Base-by-base conservation (phyloP, 1,140 invertebrate genomes). In the Bombus sibiricus region DNA sequence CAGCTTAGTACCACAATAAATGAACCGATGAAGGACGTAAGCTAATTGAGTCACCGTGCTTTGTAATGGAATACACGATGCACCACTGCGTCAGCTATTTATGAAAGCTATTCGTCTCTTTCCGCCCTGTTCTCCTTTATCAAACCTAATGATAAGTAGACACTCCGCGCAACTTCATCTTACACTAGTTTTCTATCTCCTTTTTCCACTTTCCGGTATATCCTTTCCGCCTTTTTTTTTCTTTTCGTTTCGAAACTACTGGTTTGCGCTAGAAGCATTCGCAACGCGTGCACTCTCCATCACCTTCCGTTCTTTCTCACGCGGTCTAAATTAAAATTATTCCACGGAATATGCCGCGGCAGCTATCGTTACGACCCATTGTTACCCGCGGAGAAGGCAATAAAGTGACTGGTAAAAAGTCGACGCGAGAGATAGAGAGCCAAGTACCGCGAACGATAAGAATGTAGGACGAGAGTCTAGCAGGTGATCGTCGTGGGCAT, bases 21-120 rank as follows among this genome's bases (percentile, higher is more conserved):
- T 79, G 87, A 84, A 76, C 72, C 80, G 86, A 86, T 85, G 88
- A 81, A 59, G 77, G 75, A 86, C 78, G 39, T 12, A 47, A 37
- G 77, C 81, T 91, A 92, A 92, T 92, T 88, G 89, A 88, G 90
- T 91, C 85, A 90, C 90, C 75, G 80, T 66, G 85, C 84, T 84
- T 89, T 76, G 78, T 87, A 90, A 92, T 87, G 78, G 83, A 69
- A 86, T 66, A 75, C 86, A 88, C 77, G 88, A 77, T 84, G 85
- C 81, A 68, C 86, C 85, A 71, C 72, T 84, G 28, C 83, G 82
- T 69, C 79, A 69, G 74, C 62, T 68, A 71, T 81, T 85, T 68
- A 81, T 18, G 62, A 78, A 68, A 47, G 73, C n/a, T 69, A 77
- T 87, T 88, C 83, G 66, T 64, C 53, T 77, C 73, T 71, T 75